These are phyloP conservation scores for Scolopax bukidnonensis DNA, from an alignment of 2,797 vertebrate species.

Conservation along the genomic window DNA sequence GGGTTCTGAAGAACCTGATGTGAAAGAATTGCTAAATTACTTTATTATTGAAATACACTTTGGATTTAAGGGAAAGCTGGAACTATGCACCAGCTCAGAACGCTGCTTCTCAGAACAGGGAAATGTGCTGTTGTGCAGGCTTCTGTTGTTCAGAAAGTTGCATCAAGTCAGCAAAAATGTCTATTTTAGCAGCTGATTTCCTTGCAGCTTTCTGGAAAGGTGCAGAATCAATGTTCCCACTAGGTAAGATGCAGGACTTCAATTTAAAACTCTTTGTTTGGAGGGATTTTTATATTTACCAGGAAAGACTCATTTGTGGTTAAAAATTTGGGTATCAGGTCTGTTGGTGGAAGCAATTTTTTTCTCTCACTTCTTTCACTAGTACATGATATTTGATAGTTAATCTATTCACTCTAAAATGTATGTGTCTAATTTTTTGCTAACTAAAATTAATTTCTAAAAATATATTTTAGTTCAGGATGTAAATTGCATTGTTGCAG, in stretches of 20 bases:
- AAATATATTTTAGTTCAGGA: not conserved
- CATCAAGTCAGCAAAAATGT: constrained; percentile 41
- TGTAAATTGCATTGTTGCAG: not conserved
- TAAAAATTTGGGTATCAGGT: not conserved
- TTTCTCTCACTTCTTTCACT: not conserved
- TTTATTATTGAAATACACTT: not conserved
- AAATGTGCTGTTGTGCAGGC: not conserved
- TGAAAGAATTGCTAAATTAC: not conserved
- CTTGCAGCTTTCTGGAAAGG: constrained; percentile 15
- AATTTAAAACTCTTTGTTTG: not conserved
- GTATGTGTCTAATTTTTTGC: not conserved
- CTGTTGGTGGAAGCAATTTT: not conserved
- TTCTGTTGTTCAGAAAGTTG: constrained; percentile 44
- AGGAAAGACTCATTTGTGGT: not conserved
- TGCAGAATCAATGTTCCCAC: not conserved
- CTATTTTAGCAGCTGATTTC: not conserved
- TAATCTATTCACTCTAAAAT: not conserved
- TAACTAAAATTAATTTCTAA: not conserved
- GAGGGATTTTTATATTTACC: not conserved
- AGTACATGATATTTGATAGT: not conserved
- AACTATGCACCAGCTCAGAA: not conserved
- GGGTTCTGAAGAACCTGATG: not conserved
- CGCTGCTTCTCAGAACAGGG: not conserved
- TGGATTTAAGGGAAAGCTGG: not conserved
- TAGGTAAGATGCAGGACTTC: constrained; percentile 34